phyloP scores from a whole-genome alignment of 2,113 vertebrate genomes.

The Camelus bactrianus region DNA sequence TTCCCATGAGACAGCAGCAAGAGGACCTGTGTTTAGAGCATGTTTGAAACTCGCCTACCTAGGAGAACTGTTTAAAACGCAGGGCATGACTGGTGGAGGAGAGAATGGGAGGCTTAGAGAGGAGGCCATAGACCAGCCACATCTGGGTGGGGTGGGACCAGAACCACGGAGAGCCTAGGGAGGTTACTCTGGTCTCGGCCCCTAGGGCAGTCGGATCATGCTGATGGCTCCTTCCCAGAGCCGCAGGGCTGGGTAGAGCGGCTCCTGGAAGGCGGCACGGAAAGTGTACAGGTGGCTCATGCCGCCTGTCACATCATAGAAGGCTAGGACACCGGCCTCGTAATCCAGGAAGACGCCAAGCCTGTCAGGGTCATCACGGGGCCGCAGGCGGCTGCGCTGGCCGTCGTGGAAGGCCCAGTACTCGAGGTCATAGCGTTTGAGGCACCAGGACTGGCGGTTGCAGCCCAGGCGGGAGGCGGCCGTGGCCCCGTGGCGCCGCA shows the following conservation, averaged over 20 bases:
- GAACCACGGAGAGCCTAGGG: too few relatives aligned
- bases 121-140: background rate
- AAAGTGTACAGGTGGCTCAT: conserved; percentile 88
- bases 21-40: background rate
- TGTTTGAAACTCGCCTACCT: background rate
- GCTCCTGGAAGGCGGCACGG: conserved; percentile 85
- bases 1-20: background rate
- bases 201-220: conserved; percentile 83
- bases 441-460: conserved; percentile 88
- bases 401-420: conserved; percentile 90
- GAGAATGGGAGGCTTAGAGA: background rate
- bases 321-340: conserved; percentile 87
- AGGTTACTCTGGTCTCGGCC: background rate
- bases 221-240: conserved; percentile 88
- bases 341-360: conserved; percentile 88
- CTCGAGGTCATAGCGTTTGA: conserved; percentile 87
- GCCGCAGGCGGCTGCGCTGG: conserved; percentile 81
- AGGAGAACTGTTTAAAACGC: background rate
- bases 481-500: conserved; percentile 83
- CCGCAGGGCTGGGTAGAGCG: conserved; percentile 85
- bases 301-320: conserved; percentile 83
- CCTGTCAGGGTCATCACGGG: conserved; percentile 82
- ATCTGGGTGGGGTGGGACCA: background rate
- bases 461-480: conserved; percentile 85
- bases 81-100: too few relatives aligned